Percentiles rank a stretch among this genome's conserved stretches.
These are phyloP conservation scores for Scopus umbretta DNA, from an alignment of 2,113 vertebrate species.

Conservation along the genomic window DNA sequence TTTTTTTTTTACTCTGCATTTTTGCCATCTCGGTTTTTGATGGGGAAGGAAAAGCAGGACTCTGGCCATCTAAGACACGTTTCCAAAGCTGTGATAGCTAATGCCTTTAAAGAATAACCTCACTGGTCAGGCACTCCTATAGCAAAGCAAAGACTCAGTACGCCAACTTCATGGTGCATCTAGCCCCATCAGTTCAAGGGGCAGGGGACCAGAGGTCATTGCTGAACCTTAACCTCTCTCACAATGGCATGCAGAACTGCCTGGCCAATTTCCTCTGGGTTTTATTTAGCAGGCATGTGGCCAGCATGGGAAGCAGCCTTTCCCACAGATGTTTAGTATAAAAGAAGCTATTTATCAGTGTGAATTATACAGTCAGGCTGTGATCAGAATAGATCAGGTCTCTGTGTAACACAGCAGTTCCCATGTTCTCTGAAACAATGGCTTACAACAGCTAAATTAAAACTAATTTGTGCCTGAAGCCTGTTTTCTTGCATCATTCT, in stretches of 20 bases:
- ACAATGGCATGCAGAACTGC: constrained; percentile 46
- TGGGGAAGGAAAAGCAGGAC: background rate
- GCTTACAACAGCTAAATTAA: background rate
- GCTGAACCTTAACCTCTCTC: constrained; percentile 47
- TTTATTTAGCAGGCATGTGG: constrained; percentile 60
- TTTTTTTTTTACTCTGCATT: background rate
- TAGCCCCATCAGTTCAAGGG: background rate
- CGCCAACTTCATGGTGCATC: background rate
- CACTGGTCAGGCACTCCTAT: background rate
- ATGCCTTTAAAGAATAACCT: background rate
- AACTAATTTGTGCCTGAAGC: background rate
- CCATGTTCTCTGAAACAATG: constrained; percentile 15
- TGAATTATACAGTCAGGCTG: constrained; percentile 22
- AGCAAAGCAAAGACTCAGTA: background rate
- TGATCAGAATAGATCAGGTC: background rate
- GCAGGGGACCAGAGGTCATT: constrained; percentile 30
- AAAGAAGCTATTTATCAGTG: constrained; percentile 48
- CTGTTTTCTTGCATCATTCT: background rate
- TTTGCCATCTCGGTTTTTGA: background rate
- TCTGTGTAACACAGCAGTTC: constrained; percentile 12
- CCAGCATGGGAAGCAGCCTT: constrained; percentile 58
- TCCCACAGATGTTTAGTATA: constrained; percentile 57
- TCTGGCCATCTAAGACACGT: background rate
- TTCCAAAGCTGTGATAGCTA: background rate
- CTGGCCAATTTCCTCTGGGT: constrained; percentile 59